Evolutionary conservation across 2,113 vertebrate genomes (phyloP), one percentile per base, ranked within the genome.

Genomic region (Python bivittatus): DNA sequence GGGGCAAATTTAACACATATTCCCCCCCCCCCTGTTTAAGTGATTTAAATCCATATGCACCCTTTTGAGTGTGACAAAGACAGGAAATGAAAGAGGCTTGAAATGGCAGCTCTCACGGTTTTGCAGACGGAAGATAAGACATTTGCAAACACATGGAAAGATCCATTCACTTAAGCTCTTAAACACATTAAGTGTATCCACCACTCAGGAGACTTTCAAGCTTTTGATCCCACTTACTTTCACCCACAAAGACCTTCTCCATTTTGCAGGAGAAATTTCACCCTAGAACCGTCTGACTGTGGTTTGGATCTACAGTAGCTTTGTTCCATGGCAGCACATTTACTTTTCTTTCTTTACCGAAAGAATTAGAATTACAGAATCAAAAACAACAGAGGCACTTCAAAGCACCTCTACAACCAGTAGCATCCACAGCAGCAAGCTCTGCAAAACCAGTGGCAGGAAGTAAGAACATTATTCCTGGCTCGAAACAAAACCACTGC

Each of bases 161-260:
- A 92, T 94, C 89, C 92, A 3, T 58, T 88, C 93, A 85, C 3
- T 93, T 97, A 92, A 96, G 96, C 95, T 95, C 93, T 96, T 97
- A 89, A 96, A 95, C 54, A 95, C 93, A 93, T 96, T 93, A 95
- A 95, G 95, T 94, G 91, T 92, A 93, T 93, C 96, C 93, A 92
- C 12, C 13, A 13, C 94, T 94, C 91, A 95, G 96, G 95, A 92
- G 72, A 88, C 92, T 90, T 85, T 53, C 44, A 6, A 0, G 42
- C 56, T 88, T 96, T 61, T 2, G 10, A 33, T 25, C 90, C 86
- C 88, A 86, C 56, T 89, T 29, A 4, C 89, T 88, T 53, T 33
- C 20, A 4, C 1, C 38, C 68, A 42, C 54, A 48, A 52, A 42
- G 20, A 25, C 11, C 7, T 20, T 79, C 12, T 89, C n/a, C 8